phyloP scores from a whole-genome alignment of 2,888 invertebrate species.

The Geotrupes spiniger region DNA sequence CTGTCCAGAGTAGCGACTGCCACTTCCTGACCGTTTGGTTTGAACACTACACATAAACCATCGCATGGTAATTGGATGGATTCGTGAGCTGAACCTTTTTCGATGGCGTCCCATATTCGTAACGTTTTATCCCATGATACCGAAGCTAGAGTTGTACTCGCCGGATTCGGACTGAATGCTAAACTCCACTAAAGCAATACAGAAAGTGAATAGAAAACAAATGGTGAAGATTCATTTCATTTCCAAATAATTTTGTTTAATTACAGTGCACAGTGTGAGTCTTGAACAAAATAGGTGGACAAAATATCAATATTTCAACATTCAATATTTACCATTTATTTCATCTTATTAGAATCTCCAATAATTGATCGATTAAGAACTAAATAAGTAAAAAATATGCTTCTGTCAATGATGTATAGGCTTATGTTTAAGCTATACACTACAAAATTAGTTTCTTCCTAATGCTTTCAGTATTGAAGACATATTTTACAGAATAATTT shows the following conservation, averaged over 20 bases:
- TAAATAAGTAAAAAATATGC: no score
- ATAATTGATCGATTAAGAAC: no score
- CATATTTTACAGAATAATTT: no score
- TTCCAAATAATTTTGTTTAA: neutral
- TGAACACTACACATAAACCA: slow-evolving; percentile 78
- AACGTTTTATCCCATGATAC: slow-evolving; percentile 95
- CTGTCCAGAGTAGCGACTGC: slow-evolving; percentile 91
- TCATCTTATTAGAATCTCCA: no score
- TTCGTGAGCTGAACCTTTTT: slow-evolving; percentile 77
- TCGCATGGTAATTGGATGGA: slow-evolving; percentile 75
- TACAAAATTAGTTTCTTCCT: no score
- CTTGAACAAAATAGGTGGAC: no score
- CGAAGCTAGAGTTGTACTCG: slow-evolving; percentile 76
- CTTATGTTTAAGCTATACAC: no score
- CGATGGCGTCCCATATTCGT: slow-evolving; percentile 88
- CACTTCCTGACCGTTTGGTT: slow-evolving; percentile 88
- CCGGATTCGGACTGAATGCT: slow-evolving; percentile 71
- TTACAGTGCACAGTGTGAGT: no score
- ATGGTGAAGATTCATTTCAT: neutral
- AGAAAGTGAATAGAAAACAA: neutral
- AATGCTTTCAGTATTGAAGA: no score
- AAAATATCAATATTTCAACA: no score
- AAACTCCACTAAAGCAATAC: slow-evolving; percentile 53
- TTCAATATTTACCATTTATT: no score
- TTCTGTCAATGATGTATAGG: no score